phyloP scores from a whole-genome alignment of 2,888 invertebrate genomes.

The Hybos culiciformis region DNA sequence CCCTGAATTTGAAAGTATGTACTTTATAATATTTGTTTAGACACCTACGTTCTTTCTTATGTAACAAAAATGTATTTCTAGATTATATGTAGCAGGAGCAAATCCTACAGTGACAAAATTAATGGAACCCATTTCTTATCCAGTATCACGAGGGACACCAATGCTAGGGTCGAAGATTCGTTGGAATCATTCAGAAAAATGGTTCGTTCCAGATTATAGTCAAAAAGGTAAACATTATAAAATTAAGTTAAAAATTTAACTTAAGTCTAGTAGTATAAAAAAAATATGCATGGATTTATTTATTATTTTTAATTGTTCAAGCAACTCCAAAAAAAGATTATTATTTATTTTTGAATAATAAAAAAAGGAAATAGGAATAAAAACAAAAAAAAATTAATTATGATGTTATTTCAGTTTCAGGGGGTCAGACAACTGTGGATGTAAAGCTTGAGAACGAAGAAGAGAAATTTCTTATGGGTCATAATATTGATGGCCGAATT shows the following conservation, averaged over 20 bases:
- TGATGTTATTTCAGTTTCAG: conserved; percentile 29
- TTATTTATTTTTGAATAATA: too few relatives aligned
- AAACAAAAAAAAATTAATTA: too few relatives aligned
- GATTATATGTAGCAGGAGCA: conserved; percentile 64
- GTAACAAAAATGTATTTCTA: too few relatives aligned
- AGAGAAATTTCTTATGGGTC: conserved; percentile 66
- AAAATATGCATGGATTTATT: too few relatives aligned
- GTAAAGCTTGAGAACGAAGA: conserved; percentile 59
- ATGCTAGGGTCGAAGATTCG: conserved; percentile 71
- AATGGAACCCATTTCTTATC: conserved; percentile 63
- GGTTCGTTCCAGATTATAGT: conserved; percentile 71
- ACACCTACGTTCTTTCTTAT: too few relatives aligned
- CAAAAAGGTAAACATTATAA: conserved; percentile 36
- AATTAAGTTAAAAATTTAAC: too few relatives aligned
- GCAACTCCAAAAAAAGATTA: too few relatives aligned
- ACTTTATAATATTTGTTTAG: too few relatives aligned
- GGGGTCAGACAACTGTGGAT: conserved; percentile 68
- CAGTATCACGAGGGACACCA: conserved; percentile 84
- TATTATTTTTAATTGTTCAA: neutral
- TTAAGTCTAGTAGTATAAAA: too few relatives aligned
- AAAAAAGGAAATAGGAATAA: too few relatives aligned
- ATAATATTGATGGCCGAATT: conserved; percentile 84
- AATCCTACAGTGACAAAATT: conserved; percentile 60
- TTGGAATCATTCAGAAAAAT: conserved; percentile 88
- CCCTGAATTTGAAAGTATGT: too few relatives aligned